Evolutionary conservation across 2,113 vertebrate genomes (phyloP), one percentile per base, ranked within the genome.

Genomic region (Anarhynchus alexandrinus): DNA sequence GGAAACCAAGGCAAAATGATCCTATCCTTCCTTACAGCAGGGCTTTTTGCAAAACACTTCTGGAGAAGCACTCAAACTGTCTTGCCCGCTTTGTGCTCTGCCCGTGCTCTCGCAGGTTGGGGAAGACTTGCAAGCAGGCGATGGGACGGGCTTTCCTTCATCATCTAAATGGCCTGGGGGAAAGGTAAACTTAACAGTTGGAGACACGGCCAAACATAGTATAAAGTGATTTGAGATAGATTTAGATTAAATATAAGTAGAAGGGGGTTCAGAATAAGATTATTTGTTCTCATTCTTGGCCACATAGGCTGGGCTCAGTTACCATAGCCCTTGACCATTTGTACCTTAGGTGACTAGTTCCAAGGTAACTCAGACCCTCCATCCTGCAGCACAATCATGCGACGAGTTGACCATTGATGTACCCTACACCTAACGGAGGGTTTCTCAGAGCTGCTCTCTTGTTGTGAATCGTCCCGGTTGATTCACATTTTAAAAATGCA

Each of bases 401-500:
- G 69, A 49, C 0, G 0, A 65, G 40, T 12, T 59, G 49, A 49
- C 40, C 7, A 8, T 71, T 1, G 3, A 78, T 4, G 9, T 22
- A 51, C 13, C 42, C 34, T 84, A 9, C 21, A 58, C 25, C 26
- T 66, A 36, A 51, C 8, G 4, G 38, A 83, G 32, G 5, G 26
- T 25, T 3, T 84, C 49, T 88, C 8, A 3, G 42, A 90, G 47
- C 32, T 12, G 4, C n/a, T 76, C 3, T 58, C 34, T 70, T 69
- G 2, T 65, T 78, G 18, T 76, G 79, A 95, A 78, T 92, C 1
- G 1, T 64, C 9, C 14, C 2, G 4, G n/a, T 66, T 92, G 85
- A 95, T 87, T 92, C 81, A 93, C 17, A 76, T 89, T 87, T 92
- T 38, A 83, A 96, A 97, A 97, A 92, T 57, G 32, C 45, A 72